phyloP scores from a whole-genome alignment of 2,113 vertebrate species.

The Narcine bancroftii region DNA sequence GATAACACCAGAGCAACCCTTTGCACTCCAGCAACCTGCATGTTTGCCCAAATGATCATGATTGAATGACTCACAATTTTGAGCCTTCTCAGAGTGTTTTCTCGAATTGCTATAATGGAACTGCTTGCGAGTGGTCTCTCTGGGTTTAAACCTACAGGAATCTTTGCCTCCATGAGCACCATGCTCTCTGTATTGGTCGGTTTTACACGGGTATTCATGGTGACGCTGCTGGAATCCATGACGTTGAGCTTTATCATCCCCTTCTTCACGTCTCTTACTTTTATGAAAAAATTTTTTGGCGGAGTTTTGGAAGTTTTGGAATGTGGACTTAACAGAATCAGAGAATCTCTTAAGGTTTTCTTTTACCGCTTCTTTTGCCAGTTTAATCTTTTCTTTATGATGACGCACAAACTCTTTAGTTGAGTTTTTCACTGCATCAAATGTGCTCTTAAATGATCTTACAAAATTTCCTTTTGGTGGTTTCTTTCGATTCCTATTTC shows the following conservation, averaged over 20 bases:
- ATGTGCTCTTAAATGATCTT: constrained; percentile 82
- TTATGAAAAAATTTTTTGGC: constrained; percentile 76
- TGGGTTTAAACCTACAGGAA: not conserved
- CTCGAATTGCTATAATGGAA: not conserved
- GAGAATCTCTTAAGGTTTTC: constrained; percentile 92
- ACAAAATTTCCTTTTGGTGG: constrained; percentile 70
- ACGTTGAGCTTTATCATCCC: constrained; percentile 50
- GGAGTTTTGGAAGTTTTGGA: constrained; percentile 83
- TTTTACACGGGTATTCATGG: constrained; percentile 42
- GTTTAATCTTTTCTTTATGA: constrained; percentile 96
- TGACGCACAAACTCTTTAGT: constrained; percentile 93
- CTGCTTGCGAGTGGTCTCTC: not conserved
- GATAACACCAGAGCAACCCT: constrained; percentile 68
- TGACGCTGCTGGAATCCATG: constrained; percentile 49
- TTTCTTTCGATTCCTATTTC: constrained; percentile 56
- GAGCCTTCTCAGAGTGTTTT: constrained; percentile 7
- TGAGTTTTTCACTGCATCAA: constrained; percentile 94
- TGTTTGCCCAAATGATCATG: constrained; percentile 20
- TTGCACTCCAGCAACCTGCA: constrained; percentile 46
- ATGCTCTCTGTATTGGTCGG: constrained; percentile 43
- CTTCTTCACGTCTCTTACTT: constrained; percentile 53
- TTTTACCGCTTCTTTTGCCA: constrained; percentile 92
- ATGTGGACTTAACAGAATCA: constrained; percentile 88
- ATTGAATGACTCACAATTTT: not conserved
- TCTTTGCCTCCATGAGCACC: constrained; percentile 43